These are phyloP conservation scores for Bergia puertoricense DNA, from an alignment of 92 coral and sea anemone genomes.

Conservation along the genomic window DNA sequence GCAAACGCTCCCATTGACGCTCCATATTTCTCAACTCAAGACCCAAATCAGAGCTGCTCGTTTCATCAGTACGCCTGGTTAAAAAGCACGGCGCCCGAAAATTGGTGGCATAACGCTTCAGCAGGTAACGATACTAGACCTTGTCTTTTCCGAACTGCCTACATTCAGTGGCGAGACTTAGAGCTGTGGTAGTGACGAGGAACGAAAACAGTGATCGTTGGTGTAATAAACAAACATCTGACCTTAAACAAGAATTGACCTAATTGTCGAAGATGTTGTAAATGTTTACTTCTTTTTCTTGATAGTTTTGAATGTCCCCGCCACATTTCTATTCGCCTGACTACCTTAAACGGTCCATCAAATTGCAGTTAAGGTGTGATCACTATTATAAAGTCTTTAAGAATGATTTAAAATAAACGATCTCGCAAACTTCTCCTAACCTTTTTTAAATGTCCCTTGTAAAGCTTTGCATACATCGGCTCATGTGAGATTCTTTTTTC, in stretches of 20 bases:
- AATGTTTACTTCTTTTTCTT: conserved; percentile 45
- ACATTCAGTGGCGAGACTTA: not conserved
- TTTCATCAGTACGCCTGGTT: conserved; percentile 99
- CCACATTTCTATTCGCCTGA: conserved; percentile 60
- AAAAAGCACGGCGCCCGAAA: conserved; percentile 89
- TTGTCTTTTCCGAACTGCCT: conserved; percentile 28
- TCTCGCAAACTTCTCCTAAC: not conserved
- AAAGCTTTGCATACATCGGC: not conserved
- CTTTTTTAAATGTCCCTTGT: not conserved
- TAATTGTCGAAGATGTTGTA: conserved; percentile 59
- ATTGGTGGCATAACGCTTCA: conserved; percentile 90
- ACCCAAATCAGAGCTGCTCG: conserved; percentile 82
- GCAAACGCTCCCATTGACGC: conserved; percentile 76
- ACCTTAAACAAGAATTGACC: conserved; percentile 60
- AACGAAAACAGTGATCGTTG: conserved; percentile 33
- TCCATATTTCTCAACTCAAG: conserved; percentile 72
- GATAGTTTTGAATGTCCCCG: conserved; percentile 37
- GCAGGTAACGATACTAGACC: conserved; percentile 40
- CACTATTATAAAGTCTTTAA: conserved; percentile 70
- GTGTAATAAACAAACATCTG: conserved; percentile 50
- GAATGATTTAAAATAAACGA: conserved; percentile 50
- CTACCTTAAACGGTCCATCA: conserved; percentile 76
- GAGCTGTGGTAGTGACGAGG: conserved; percentile 23
- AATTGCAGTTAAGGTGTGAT: conserved; percentile 72
- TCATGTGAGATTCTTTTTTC: conserved; percentile 36